phyloP scores from a whole-genome alignment of 2,113 vertebrate genomes.

The Lepisosteus oculatus region DNA sequence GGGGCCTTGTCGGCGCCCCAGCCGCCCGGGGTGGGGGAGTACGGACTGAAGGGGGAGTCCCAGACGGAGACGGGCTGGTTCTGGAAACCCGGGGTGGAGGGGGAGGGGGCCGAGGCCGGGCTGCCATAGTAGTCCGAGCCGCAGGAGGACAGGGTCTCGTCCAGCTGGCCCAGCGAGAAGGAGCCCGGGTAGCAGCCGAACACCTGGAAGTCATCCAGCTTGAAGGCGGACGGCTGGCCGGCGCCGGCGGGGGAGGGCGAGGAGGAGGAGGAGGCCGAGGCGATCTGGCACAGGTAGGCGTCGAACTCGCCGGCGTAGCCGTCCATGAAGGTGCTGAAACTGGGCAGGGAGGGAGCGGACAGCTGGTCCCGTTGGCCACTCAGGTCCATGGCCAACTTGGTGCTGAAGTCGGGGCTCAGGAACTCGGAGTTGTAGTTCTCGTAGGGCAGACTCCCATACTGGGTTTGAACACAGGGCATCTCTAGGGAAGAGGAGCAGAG shows the following conservation, averaged over 20 bases:
- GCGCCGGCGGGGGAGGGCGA: constrained; percentile 44
- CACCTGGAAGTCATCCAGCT: constrained; percentile 86
- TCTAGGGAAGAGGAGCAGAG: constrained; percentile 52
- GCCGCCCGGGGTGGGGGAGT: constrained; percentile 74
- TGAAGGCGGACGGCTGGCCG: constrained; percentile 64
- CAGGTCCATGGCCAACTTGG: constrained; percentile 76
- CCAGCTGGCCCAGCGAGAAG: constrained; percentile 66
- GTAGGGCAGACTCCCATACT: constrained; percentile 72
- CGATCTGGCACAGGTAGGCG: constrained; percentile 84
- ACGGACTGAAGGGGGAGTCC: constrained; percentile 81
- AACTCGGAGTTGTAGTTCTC: constrained; percentile 74
- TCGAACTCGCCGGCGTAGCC: constrained; percentile 77
- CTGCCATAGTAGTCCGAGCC: constrained; percentile 88
- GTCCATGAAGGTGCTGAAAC: constrained; percentile 84
- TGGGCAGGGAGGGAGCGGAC: constrained; percentile 73
- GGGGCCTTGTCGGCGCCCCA: constrained; percentile 70
- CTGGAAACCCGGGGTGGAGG: constrained; percentile 79
- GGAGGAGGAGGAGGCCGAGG: constrained; percentile 45
- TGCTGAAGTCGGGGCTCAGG: constrained; percentile 73
- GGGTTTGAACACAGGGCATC: constrained; percentile 93
- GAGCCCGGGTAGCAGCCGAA: constrained; percentile 86
- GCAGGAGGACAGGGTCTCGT: constrained; percentile 78
- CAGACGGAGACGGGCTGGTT: constrained; percentile 68
- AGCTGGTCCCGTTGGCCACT: constrained; percentile 60
- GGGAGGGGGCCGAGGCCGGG: constrained; percentile 75